Percentiles rank a stretch among this genome's conserved stretches.
Evolutionary conservation across 1,140 invertebrate species (phyloP).

Genomic region (Diorhabda elongata): DNA sequence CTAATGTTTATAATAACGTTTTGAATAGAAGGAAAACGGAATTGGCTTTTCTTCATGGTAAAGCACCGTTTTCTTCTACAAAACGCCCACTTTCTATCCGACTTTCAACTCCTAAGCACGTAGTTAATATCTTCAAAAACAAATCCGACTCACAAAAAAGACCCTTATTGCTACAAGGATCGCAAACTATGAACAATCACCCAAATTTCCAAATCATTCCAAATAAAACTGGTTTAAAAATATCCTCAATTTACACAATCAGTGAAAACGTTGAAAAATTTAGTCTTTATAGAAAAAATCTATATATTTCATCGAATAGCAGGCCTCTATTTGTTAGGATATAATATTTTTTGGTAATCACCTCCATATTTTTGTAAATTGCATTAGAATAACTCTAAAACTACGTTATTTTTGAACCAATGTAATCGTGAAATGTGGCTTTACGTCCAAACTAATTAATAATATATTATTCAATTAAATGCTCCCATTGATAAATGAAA

Average conservation of each 20-base stretch:
- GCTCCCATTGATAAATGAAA: no score
- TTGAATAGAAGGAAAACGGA: conserved; percentile 46
- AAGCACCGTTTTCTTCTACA: conserved; percentile 51
- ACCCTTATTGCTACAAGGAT: conserved; percentile 39
- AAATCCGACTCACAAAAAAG: conserved; percentile 45
- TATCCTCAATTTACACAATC: conserved; percentile 50
- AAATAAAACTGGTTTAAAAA: conserved; percentile 51
- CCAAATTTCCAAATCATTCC: conserved; percentile 53
- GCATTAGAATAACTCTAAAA: conserved; percentile 14
- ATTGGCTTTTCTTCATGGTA: conserved; percentile 46
- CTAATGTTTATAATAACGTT: conserved; percentile 39
- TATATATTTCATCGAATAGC: conserved; percentile 46
- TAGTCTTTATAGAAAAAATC: conserved; percentile 43
- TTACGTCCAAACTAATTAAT: no score
- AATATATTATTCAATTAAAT: no score
- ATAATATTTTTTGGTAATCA: conserved; percentile 29
- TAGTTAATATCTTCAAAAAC: conserved; percentile 39
- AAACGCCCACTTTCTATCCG: conserved; percentile 49
- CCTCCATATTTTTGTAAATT: conserved; percentile 42
- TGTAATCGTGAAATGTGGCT: no score
- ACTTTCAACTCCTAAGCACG: conserved; percentile 45
- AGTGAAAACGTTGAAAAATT: conserved; percentile 46
- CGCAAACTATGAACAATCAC: conserved; percentile 27
- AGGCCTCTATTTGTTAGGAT: conserved; percentile 47
- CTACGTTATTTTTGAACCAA: not conserved